Conservation (phyloP, 1,140 invertebrate species). For the Coptotermes formosanus region DNA sequence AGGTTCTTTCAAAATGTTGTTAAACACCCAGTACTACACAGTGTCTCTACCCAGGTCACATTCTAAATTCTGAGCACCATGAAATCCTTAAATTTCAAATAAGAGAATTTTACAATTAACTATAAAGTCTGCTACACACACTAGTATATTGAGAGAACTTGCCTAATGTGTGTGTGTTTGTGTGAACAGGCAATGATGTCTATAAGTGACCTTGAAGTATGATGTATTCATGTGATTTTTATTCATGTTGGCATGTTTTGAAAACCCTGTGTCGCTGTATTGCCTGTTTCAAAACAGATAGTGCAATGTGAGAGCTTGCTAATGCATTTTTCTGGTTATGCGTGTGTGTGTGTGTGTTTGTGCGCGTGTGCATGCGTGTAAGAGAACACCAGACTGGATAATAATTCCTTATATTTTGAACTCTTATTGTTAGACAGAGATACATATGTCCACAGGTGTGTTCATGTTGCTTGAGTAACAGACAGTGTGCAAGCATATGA, state of each 20-base stretch:
- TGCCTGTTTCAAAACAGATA: background rate
- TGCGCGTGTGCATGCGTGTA: background rate
- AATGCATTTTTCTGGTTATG: background rate
- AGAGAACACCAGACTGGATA: background rate
- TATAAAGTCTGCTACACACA: background rate
- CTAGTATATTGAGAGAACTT: background rate
- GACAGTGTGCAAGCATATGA: background rate
- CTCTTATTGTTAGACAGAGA: constrained; percentile 1
- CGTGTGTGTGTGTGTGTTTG: background rate
- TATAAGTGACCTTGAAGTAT: constrained; percentile 19
- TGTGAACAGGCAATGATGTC: background rate
- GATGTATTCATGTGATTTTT: constrained; percentile 17
- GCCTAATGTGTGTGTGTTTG: background rate
- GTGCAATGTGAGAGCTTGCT: constrained; percentile 14
- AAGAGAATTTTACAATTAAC: background rate
- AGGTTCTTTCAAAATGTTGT: too few relatives aligned
- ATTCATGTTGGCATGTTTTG: constrained; percentile 7
- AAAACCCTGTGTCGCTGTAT: background rate
- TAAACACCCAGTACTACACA: too few relatives aligned
- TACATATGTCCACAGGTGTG: background rate
- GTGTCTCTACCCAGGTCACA: too few relatives aligned
- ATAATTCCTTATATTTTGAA: constrained; percentile 11
- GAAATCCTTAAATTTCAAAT: too few relatives aligned
- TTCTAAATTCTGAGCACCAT: too few relatives aligned
- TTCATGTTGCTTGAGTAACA: too few relatives aligned